Percentiles rank a stretch among this genome's conserved stretches.
These are phyloP conservation scores for Cephalopachus bancanus DNA, from an alignment of 2,797 vertebrate species.

Conservation along the genomic window DNA sequence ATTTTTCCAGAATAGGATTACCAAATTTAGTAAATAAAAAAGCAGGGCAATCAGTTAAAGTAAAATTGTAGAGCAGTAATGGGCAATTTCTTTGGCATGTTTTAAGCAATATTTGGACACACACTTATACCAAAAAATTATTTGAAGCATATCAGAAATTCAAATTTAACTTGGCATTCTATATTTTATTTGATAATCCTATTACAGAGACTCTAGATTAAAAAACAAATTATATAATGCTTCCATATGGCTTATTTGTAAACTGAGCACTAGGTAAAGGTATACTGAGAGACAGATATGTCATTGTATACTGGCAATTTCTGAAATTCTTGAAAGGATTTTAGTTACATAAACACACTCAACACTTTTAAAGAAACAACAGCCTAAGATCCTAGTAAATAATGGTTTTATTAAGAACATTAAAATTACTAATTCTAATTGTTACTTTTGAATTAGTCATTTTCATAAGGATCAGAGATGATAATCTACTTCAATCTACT, in stretches of 20 bases:
- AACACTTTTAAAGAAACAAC: background rate
- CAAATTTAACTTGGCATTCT: background rate
- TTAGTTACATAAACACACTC: background rate
- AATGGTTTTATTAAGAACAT: background rate
- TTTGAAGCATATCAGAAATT: background rate
- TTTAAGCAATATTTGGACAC: background rate
- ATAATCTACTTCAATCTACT: background rate
- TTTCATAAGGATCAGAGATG: background rate
- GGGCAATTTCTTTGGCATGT: background rate
- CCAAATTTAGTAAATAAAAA: background rate
- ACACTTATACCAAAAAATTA: background rate
- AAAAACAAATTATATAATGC: background rate
- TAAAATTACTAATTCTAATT: background rate
- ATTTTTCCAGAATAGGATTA: background rate
- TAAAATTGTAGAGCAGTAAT: background rate
- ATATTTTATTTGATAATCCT: background rate
- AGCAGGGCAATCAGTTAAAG: fast-evolving
- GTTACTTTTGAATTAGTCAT: background rate
- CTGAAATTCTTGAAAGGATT: background rate
- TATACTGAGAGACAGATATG: fast-evolving
- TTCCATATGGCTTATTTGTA: background rate
- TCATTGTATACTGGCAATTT: background rate
- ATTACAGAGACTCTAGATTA: background rate
- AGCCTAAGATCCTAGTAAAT: background rate
- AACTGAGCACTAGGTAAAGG: background rate